Conservation (phyloP, 2,113 vertebrate genomes). For the Hippocampus barbouri region DNA sequence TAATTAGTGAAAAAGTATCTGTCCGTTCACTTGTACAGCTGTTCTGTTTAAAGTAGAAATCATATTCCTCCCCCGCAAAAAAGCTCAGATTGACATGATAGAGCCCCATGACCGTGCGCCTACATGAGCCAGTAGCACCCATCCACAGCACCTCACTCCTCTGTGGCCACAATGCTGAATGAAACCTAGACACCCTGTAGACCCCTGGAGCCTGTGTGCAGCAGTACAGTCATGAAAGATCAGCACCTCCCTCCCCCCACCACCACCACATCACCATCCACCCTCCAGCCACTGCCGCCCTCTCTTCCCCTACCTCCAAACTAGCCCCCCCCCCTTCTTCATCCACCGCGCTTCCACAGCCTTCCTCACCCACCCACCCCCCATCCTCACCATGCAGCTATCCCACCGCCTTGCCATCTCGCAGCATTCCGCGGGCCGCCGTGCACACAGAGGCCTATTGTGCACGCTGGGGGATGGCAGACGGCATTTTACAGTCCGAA, state of each 20-base stretch:
- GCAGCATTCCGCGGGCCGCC: conserved; percentile 73
- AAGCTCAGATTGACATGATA: too few relatives aligned
- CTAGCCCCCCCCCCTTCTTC: conserved; percentile 32
- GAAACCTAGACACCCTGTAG: conserved; percentile 76
- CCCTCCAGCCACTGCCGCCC: conserved; percentile 52
- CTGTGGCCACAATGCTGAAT: conserved; percentile 50
- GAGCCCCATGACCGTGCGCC: too few relatives aligned
- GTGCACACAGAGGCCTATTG: conserved; percentile 79
- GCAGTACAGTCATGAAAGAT: conserved; percentile 50
- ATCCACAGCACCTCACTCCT: conserved; percentile 32
- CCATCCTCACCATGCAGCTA: conserved; percentile 70
- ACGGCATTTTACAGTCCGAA: conserved; percentile 64
- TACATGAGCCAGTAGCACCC: neutral
- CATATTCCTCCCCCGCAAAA: too few relatives aligned
- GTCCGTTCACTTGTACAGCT: too few relatives aligned
- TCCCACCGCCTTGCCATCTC: conserved; percentile 76
- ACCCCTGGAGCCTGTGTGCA: conserved; percentile 76
- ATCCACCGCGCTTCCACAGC: conserved; percentile 53
- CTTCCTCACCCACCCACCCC: conserved; percentile 67
- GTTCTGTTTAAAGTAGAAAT: too few relatives aligned
- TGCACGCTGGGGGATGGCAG: conserved; percentile 56
- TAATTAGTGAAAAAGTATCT: too few relatives aligned
- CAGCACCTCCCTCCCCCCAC: conserved; percentile 9
- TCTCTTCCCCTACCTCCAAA: conserved; percentile 59
- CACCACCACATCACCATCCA: conserved; percentile 19